Evolutionary conservation across 2,888 invertebrate species (phyloP), one percentile per base, ranked within the genome.

Genomic region (Eristalis tenax): DNA sequence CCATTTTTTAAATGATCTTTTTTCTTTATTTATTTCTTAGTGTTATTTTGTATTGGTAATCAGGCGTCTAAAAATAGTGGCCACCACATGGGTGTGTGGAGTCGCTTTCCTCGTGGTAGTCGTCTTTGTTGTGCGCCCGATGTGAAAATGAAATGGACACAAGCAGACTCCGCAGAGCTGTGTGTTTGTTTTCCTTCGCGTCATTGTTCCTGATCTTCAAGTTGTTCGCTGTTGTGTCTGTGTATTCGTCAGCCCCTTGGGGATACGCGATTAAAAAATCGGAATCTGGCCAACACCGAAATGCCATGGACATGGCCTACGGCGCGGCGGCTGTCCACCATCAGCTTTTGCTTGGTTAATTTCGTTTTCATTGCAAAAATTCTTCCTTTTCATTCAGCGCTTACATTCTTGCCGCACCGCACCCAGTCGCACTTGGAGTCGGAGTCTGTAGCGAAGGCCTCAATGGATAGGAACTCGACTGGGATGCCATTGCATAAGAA

Each of bases 291-390:
- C 70, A 69, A 22, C 23, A 32, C 69, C 77, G 40, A 74, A 86
- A 86, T 79, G 83, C 86, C 86, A 86, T 74, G 83, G 78, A 83
- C 83, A 75, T 43, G 61, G 50, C 81, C 50, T n/a, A n/a, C n/a
- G n/a, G n/a, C 4, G 18, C 50, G 50, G 50, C 50, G 50, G 50
- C 50, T 18, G 59, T 15, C 23, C 23, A 23, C 11, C 26, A 13
- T 5, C 26, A 26, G 26, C 26, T 26, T 38, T 6, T 11, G 26
- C 59, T 59, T 71, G 10, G 74, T 71, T 83, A 86, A 83, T 86
- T 86, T 86, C 86, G 75, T 78, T 86, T 86, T 86, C 86, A 83
- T 83, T 75, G 83, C 83, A 71, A 83, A 74, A 59, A 74, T 66
- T 83, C n/a, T 65, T 65, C 57, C 76, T 71, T 59, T 63, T 69